Conservation (phyloP, 2,113 vertebrate genomes). For the Alouatta palliata region DNA sequence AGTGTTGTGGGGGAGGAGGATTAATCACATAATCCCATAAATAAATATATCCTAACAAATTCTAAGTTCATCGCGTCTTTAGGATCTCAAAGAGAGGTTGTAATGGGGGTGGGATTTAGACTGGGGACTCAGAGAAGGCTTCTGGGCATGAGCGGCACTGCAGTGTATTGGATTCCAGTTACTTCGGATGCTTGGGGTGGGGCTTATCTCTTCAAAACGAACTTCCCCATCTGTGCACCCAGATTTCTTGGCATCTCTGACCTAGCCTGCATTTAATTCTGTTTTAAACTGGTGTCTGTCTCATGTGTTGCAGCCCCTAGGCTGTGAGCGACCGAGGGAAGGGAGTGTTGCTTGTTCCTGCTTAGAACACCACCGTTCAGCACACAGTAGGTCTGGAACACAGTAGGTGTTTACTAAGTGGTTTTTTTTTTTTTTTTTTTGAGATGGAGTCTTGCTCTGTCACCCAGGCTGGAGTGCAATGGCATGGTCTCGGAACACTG, state of each 20-base stretch:
- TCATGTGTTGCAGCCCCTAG: not conserved
- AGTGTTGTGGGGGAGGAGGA: constrained; percentile 38
- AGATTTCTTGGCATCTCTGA: not conserved
- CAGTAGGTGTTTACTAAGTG: not conserved
- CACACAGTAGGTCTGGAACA: not conserved
- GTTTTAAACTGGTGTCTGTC: not conserved
- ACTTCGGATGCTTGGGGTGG: not conserved
- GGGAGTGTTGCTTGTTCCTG: not conserved
- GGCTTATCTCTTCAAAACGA: not conserved
- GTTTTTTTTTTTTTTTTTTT: not conserved
- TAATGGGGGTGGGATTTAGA: not conserved
- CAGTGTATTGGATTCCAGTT: not conserved
- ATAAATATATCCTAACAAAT: constrained; percentile 59
- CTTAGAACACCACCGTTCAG: not conserved
- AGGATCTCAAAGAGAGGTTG: constrained; percentile 39
- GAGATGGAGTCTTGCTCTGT: too few species aligned
- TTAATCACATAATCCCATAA: constrained; percentile 69
- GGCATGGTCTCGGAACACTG: too few species aligned
- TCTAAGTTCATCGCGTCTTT: not conserved
- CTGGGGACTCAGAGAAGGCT: not conserved
- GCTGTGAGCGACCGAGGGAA: not conserved
- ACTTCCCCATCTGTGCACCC: not conserved
- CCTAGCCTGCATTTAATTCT: not conserved
- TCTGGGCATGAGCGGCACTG: not conserved
- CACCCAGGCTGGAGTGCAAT: too few species aligned